Base-by-base conservation (phyloP, 2,888 invertebrate genomes). In the Matsumyia berberina region DNA sequence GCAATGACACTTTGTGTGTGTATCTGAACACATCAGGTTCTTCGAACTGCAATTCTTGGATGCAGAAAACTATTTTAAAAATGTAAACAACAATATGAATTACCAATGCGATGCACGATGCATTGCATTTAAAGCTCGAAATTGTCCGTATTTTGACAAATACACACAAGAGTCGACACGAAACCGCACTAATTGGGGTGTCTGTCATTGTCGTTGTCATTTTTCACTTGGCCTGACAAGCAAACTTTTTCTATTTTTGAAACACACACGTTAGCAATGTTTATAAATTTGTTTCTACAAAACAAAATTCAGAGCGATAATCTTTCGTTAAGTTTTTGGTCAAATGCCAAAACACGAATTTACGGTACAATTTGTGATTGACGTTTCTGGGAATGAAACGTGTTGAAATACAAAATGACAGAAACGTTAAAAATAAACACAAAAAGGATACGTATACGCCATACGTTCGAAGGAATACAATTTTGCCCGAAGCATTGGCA, bases 341-440 rank as follows among this genome's bases (percentile, higher is more conserved):
- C 49, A 37, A 6, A 17, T 55, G 82, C 82, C 82, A 83, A 53
- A 19, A 58, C 33, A 49, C 69, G 42, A 55, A 46, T 42, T 42
- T 12, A 51, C 35, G 49, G 67, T 51, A 35, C 58, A 57, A 55
- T 49, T 78, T 83, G n/a, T 24, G 82, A 83, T 78, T 83, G 82
- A 83, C 82, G 82, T 83, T 72, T 62, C 35, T 82, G 55, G 24
- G 24, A 44, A 70, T 24, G 37, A 78, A 82, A 82, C 82, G 78
- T 72, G 78, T 82, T 82, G 57, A 51, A 67, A 82, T 29, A 31
- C 15, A 69, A 80, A 37, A 78, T 77, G 69, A 72, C 60, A 60
- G 60, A 66, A 72, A 49, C 11, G 12, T 62, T 74, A 64, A 58
- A 77, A 66, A 82, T 66, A 77, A 17, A 57, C 35, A 53, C 39